A percentile compares a stretch with the other conserved stretches of the same genome.
Conservation (phyloP, 2,888 invertebrate species). For the Lasioglossum vierecki region DNA sequence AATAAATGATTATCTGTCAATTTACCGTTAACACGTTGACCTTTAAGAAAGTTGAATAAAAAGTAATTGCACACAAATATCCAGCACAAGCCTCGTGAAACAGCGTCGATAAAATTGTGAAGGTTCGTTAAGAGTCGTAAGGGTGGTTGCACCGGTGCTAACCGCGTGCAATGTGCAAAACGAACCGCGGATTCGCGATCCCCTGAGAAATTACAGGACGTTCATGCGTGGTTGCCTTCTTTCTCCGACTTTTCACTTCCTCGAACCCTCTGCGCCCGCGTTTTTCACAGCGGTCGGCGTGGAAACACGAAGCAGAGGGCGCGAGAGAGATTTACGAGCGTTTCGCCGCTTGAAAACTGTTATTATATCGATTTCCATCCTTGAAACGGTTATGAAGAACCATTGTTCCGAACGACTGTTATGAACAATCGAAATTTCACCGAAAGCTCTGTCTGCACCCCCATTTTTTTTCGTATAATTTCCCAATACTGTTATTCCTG, state of each 20-base stretch:
- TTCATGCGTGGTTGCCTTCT: constrained; percentile 30
- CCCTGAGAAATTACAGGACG: constrained; percentile 67
- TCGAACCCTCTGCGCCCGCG: constrained; percentile 1
- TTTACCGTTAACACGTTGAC: too few species aligned
- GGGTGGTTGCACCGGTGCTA: neutral
- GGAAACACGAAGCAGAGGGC: neutral
- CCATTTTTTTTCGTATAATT: neutral
- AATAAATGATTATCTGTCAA: too few species aligned
- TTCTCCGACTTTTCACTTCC: constrained; percentile 5
- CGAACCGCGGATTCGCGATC: constrained; percentile 5
- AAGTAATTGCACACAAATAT: too few species aligned
- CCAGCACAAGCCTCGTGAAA: neutral
- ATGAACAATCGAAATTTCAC: neutral
- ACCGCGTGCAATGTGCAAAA: neutral
- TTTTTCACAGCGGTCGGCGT: constrained; percentile 11
- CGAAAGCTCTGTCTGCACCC: neutral
- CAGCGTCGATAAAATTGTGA: neutral
- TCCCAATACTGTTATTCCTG: neutral
- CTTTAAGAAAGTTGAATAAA: too few species aligned
- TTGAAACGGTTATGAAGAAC: neutral
- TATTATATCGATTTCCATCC: neutral
- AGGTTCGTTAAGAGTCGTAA: neutral
- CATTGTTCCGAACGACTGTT: neutral
- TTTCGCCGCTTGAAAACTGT: constrained; percentile 38
- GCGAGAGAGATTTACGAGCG: constrained; percentile 60